Evolutionary conservation across 2,888 invertebrate species (phyloP).

Genomic region (Macaria liturata): DNA sequence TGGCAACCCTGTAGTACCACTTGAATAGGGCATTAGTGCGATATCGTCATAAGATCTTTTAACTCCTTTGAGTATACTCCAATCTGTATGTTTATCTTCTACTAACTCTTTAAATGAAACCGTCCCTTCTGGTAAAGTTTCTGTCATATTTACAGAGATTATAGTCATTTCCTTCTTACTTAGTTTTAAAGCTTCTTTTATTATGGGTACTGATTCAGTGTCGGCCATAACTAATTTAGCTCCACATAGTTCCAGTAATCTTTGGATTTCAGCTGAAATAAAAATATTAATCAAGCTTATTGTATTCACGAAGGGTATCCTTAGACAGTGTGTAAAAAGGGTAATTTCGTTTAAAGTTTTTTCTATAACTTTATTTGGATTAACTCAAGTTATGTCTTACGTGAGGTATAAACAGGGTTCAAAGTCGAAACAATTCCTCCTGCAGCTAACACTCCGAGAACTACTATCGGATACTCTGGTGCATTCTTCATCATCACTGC

Average conservation of each 20-base stretch:
- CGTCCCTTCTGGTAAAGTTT: conserved; percentile 70
- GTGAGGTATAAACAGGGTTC: conserved; percentile 87
- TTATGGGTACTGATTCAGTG: conserved; percentile 74
- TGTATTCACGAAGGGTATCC: too few relatives aligned
- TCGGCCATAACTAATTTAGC: conserved; percentile 84
- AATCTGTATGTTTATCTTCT: conserved; percentile 71
- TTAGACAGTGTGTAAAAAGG: too few relatives aligned
- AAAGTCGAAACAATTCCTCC: conserved; percentile 86
- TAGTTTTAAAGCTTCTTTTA: conserved; percentile 71
- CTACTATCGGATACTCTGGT: conserved; percentile 86
- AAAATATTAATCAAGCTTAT: neutral
- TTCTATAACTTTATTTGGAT: too few relatives aligned
- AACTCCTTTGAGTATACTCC: conserved; percentile 68
- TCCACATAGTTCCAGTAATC: conserved; percentile 83
- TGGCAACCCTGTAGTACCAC: conserved; percentile 92
- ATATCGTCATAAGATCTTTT: conserved; percentile 78
- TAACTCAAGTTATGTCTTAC: conserved; percentile 49
- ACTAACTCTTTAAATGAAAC: conserved; percentile 85
- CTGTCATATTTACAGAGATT: conserved; percentile 57
- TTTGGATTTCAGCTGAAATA: conserved; percentile 86
- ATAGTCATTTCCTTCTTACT: conserved; percentile 75
- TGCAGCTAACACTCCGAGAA: conserved; percentile 85
- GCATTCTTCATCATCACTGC: conserved; percentile 87
- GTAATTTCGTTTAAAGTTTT: too few relatives aligned
- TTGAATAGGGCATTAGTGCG: conserved; percentile 90